Conservation (phyloP, 2,797 vertebrate genomes). For the Brotogeris chrysoptera region DNA sequence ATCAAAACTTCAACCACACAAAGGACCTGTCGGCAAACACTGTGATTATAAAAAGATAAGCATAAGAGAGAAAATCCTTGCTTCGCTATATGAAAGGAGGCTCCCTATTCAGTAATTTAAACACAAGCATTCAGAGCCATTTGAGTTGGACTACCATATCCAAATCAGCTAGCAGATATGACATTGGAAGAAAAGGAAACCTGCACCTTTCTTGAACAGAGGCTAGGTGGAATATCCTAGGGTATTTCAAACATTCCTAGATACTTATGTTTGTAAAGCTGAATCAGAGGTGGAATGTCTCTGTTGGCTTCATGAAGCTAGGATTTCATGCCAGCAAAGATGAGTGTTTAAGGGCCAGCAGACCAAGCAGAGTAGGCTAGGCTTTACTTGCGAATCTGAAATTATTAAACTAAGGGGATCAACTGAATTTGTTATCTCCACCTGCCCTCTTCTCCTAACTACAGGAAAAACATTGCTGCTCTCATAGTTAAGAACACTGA, state of each 20-base stretch:
- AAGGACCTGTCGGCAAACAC: background rate
- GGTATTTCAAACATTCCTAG: background rate
- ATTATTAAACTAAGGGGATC: background rate
- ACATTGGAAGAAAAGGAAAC: background rate
- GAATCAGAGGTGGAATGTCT: background rate
- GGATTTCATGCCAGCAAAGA: background rate
- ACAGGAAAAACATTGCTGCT: background rate
- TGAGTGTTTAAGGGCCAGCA: background rate
- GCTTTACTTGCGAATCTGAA: background rate
- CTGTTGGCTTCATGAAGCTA: background rate
- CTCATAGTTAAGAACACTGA: background rate
- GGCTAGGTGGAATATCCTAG: background rate
- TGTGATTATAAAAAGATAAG: background rate
- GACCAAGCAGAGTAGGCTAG: background rate
- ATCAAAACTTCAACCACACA: background rate
- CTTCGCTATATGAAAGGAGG: background rate
- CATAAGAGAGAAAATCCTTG: background rate
- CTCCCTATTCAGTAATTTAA: background rate
- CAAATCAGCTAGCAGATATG: background rate
- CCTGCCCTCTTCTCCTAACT: background rate
- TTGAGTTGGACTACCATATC: background rate
- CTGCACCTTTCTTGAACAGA: background rate
- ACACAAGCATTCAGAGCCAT: background rate
- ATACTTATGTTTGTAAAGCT: background rate
- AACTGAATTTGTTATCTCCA: background rate